Base-by-base conservation (phyloP, 2,888 invertebrate genomes). In the Blera fallax region DNA sequence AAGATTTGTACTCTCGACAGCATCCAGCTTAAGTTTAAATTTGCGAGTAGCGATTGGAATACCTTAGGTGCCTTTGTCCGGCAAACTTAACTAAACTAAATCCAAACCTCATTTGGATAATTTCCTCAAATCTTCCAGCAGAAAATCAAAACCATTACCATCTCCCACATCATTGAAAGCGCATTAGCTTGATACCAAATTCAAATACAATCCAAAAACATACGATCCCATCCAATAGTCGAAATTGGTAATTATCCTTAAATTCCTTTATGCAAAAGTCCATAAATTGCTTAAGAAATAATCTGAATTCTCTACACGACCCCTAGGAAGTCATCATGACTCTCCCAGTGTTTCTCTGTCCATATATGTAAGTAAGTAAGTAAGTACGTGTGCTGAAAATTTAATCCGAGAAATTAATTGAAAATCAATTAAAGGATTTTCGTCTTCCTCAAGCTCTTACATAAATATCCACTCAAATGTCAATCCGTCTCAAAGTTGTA, bases 401-500 rank as follows among this genome's bases (percentile, higher is more conserved):
- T 58, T 27, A 74, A 64, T 74, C 32, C n/a, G 2, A 34, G 24
- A 65, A 54, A 74, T 54, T 54, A 45, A 74, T 56, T 64, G 54
- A 45, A 65, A 74, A 65, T 54, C 64, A 74, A 74, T 74, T 74
- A 43, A 74, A 74, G 48, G 58, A 21, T 65, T 27, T 48, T 16
- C 52, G 37, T 34, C 11, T n/a, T 21, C 24, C 37, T 52, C 50
- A 7, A 40, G 43, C 69, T 29, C 11, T 70, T 50, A 48, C 18
- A 29, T 29, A 21, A 11, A 40, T 27, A 52, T 40, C 32, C 64
- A 52, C 54, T 56, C 34, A 74, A 65, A 64, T 74, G 45, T 52
- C 64, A 74, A 64, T 65, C 64, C 32, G 10, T 45, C 43, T 32
- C 27, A 7, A 18, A 32, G n/a, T 32, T 67, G 52, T 54, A 18